Evolutionary conservation across 2,113 vertebrate genomes (phyloP).

Genomic region (Halichoeres trimaculatus): DNA sequence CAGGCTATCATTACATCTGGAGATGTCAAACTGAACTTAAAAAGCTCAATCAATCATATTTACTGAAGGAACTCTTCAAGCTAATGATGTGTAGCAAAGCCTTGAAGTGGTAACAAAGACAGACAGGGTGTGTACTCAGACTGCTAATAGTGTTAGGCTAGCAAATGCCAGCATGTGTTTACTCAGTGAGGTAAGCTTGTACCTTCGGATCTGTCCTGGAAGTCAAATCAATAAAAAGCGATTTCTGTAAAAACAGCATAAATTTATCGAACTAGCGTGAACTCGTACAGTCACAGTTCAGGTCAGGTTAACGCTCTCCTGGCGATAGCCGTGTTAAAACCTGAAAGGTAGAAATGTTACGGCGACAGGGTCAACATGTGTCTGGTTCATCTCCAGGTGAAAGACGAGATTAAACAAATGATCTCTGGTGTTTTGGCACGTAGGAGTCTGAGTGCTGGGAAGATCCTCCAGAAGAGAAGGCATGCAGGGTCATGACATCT

Average conservation of each 20-base stretch:
- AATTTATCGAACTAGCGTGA: too few species aligned
- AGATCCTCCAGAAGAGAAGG: too few species aligned
- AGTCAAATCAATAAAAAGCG: background rate
- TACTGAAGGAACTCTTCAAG: background rate
- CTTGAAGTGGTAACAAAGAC: constrained; percentile 10
- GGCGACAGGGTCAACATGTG: too few species aligned
- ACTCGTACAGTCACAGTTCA: too few species aligned
- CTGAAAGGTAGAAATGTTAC: too few species aligned
- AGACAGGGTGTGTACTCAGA: background rate
- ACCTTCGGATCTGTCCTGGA: background rate
- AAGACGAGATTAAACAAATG: too few species aligned
- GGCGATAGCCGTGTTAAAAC: too few species aligned
- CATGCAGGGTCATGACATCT: too few species aligned
- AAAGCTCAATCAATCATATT: background rate
- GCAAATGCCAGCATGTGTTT: background rate
- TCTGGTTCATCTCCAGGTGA: too few species aligned
- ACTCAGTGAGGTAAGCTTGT: background rate
- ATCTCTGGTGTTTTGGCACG: too few species aligned
- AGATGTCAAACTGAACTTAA: background rate
- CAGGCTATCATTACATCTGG: constrained; percentile 5
- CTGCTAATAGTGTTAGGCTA: background rate
- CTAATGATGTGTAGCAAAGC: background rate
- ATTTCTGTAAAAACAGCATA: background rate
- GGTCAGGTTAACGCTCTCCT: too few species aligned
- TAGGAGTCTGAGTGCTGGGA: too few species aligned